Conservation (phyloP, 2,113 vertebrate species). For the Danio rerio region GRCz12tu NC_133181.1:52844501-52845000, state of each 20-base stretch:
- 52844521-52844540: constrained; percentile 55
- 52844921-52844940: constrained; percentile 46
- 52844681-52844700: constrained; percentile 20
- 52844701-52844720: constrained; percentile 12
- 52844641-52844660: neutral
- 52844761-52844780: neutral
- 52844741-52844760: neutral
- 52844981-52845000: constrained; percentile 27
- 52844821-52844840: neutral
- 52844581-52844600: constrained; percentile 38
- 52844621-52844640: constrained; percentile 26
- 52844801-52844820: constrained; percentile 13
- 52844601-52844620: constrained; percentile 20
- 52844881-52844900: constrained; percentile 11
- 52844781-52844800: constrained; percentile 1
- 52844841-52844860: constrained; percentile 27
- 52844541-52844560: constrained; percentile 5
- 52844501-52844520: constrained; percentile 36
- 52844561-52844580: constrained; percentile 53
- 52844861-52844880: constrained; percentile 31
- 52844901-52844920: constrained; percentile 32
- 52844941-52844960: constrained; percentile 20
- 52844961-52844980: constrained; percentile 31
- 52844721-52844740: neutral
- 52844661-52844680: constrained; percentile 34